These are phyloP conservation scores for Psophia crepitans DNA, from an alignment of 2,113 vertebrate genomes.

Conservation along the genomic window DNA sequence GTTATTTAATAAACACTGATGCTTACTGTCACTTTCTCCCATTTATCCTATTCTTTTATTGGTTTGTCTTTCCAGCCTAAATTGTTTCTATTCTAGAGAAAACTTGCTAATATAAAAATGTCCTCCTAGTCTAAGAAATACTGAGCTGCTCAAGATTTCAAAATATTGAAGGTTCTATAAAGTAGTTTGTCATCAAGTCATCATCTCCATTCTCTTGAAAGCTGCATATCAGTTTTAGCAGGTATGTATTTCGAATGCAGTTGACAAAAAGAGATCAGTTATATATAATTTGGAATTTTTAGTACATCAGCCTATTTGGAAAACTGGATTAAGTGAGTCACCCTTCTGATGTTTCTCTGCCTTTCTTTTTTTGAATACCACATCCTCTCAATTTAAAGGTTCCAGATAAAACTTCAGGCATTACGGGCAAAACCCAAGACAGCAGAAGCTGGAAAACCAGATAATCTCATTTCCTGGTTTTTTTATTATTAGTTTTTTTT, in stretches of 20 bases:
- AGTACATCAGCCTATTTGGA: neutral
- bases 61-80: neutral
- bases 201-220: neutral
- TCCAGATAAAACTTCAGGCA: neutral
- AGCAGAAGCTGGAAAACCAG: neutral
- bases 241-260: neutral
- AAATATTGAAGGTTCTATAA: neutral
- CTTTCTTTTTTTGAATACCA: neutral
- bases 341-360: neutral
- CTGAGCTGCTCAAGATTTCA: neutral
- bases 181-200: neutral
- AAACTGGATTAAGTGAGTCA: neutral
- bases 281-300: neutral
- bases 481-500: neutral
- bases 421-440: neutral
- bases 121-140: neutral
- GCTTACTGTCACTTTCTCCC: neutral
- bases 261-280: neutral
- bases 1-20: neutral
- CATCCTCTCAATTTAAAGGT: neutral
- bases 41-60: neutral
- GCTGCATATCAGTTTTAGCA: neutral
- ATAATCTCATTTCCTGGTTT: neutral
- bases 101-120: neutral
- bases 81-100: neutral